phyloP scores from a whole-genome alignment of 2,888 invertebrate species.

The Galeruca laticollis region DNA sequence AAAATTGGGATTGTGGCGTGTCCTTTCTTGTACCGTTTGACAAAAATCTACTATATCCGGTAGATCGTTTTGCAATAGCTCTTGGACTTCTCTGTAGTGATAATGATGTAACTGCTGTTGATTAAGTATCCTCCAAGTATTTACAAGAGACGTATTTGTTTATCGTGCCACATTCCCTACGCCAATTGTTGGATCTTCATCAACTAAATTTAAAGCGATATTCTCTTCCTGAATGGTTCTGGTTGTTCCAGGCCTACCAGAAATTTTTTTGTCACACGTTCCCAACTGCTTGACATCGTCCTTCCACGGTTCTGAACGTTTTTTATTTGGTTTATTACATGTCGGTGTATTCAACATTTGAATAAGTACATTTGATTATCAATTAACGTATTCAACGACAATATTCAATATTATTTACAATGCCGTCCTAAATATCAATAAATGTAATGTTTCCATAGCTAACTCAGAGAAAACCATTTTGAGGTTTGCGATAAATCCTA shows the following conservation, averaged over 20 bases:
- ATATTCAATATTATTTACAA: too few relatives aligned
- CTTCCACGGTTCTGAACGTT: too few relatives aligned
- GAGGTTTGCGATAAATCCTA: too few relatives aligned
- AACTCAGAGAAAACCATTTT: too few relatives aligned
- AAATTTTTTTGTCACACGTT: neutral
- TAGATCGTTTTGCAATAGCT: neutral
- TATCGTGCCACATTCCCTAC: neutral
- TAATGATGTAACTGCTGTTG: neutral
- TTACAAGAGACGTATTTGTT: conserved; percentile 3
- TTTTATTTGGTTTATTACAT: too few relatives aligned
- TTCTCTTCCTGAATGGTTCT: neutral
- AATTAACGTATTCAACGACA: too few relatives aligned
- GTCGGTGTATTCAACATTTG: too few relatives aligned
- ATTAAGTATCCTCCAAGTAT: conserved; percentile 5
- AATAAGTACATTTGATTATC: too few relatives aligned
- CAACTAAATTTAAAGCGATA: neutral
- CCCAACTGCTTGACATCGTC: too few relatives aligned
- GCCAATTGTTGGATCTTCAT: neutral
- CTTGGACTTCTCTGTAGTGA: conserved; percentile 4
- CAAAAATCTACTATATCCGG: conserved; percentile 1
- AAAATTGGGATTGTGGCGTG: conserved; percentile 3
- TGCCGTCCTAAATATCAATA: too few relatives aligned
- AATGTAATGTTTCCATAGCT: too few relatives aligned
- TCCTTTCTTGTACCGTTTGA: conserved; percentile 1
- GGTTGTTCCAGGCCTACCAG: neutral